Percentiles rank a stretch among this genome's conserved stretches.
These are phyloP conservation scores for Pseudobourletiella spinata DNA, from an alignment of 1,140 invertebrate genomes.

Conservation along the genomic window DNA sequence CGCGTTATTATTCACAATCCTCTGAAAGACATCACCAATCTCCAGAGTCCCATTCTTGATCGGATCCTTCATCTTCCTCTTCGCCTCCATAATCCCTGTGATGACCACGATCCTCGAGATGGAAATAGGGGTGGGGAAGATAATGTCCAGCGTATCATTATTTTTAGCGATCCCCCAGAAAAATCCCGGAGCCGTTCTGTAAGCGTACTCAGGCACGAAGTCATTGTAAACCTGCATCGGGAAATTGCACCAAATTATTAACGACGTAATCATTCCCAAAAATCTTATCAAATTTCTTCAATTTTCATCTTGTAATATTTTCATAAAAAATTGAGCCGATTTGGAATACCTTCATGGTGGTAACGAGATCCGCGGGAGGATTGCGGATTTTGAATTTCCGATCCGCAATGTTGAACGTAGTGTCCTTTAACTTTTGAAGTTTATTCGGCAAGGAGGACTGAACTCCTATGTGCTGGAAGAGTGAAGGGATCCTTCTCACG, in stretches of 20 bases:
- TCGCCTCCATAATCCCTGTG: not conserved
- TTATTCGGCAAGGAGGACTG: constrained; percentile 33
- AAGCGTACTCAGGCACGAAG: constrained; percentile 28
- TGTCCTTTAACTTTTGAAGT: constrained; percentile 29
- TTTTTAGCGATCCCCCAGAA: constrained; percentile 26
- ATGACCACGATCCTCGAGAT: constrained; percentile 1
- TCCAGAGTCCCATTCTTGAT: constrained; percentile 23
- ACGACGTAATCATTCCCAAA: not conserved
- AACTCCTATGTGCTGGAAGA: constrained; percentile 33
- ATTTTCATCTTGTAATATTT: not conserved
- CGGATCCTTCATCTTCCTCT: constrained; percentile 18
- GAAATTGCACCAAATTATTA: too few species aligned
- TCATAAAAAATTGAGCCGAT: not conserved
- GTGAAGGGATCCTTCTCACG: constrained; percentile 23
- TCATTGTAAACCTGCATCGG: constrained; percentile 25
- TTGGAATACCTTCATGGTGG: constrained; percentile 25
- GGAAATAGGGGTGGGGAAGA: constrained; percentile 9
- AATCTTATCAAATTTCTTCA: not conserved
- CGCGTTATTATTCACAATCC: constrained; percentile 15
- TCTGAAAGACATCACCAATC: constrained; percentile 13
- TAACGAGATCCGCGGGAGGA: constrained; percentile 18
- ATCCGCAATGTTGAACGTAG: constrained; percentile 26
- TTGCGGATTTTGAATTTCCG: constrained; percentile 26
- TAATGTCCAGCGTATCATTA: constrained; percentile 25
- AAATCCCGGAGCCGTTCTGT: constrained; percentile 22